Evolutionary conservation across 2,797 vertebrate genomes (phyloP).

Genomic region (Tympanoctomys barrerae): DNA sequence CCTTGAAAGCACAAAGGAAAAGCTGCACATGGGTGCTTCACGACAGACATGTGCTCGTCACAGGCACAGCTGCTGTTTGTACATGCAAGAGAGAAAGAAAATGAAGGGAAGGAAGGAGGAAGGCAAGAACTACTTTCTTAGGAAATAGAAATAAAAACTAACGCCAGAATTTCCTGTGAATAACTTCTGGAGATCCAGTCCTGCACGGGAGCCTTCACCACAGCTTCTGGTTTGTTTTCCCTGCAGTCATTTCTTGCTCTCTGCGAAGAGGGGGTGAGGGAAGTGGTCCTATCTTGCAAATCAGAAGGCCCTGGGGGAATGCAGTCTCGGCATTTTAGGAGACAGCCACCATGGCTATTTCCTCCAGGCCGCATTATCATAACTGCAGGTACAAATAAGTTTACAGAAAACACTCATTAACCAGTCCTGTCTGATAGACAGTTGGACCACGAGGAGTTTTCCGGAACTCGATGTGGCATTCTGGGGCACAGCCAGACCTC

Average conservation of each 20-base stretch:
- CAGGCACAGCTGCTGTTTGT: neutral
- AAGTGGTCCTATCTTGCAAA: neutral
- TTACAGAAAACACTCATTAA: neutral
- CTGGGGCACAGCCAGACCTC: neutral
- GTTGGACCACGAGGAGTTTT: neutral
- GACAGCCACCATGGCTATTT: neutral
- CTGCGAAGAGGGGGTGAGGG: neutral
- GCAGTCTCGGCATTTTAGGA: neutral
- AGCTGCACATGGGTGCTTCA: neutral
- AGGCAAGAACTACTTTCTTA: neutral
- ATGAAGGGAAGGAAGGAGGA: neutral
- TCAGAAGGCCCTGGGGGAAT: neutral
- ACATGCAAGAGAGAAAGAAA: neutral
- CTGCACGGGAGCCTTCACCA: neutral
- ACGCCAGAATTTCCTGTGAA: neutral
- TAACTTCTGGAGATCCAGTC: neutral
- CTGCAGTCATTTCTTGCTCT: neutral
- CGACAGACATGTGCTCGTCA: neutral
- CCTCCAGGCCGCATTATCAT: neutral
- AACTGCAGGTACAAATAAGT: neutral
- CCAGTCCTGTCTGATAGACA: neutral
- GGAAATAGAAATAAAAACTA: constrained; percentile 5
- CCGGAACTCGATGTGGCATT: neutral
- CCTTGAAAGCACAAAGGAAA: neutral
- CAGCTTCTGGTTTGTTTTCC: neutral